phyloP scores from a whole-genome alignment of 2,797 vertebrate species.

The Hippocampus kuda region DNA sequence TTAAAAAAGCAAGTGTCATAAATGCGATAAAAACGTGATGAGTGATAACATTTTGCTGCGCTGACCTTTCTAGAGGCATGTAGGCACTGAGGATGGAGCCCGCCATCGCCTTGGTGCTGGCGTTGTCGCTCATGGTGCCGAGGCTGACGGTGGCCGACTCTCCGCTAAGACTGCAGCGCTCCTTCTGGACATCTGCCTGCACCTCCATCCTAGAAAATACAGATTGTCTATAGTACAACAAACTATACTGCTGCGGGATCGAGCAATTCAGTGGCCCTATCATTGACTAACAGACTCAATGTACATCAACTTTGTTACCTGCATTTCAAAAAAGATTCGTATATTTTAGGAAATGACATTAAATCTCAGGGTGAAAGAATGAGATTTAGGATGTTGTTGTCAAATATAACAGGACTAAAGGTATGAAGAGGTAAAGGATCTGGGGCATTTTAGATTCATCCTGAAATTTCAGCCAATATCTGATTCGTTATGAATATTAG shows the following conservation, averaged over 20 bases:
- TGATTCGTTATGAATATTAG: neutral
- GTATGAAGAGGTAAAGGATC: neutral
- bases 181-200: slow-evolving; percentile 95
- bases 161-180: slow-evolving; percentile 90
- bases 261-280: neutral
- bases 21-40: neutral
- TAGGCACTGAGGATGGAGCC: slow-evolving; percentile 94
- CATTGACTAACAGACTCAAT: neutral
- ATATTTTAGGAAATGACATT: too few species aligned
- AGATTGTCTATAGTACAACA: neutral
- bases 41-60: neutral
- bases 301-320: neutral
- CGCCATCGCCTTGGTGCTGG: slow-evolving; percentile 97
- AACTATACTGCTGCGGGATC: neutral
- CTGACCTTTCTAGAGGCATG: slow-evolving; percentile 89
- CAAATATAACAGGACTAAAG: neutral
- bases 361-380: too few species aligned
- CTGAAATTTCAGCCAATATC: neutral
- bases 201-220: slow-evolving; percentile 81
- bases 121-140: slow-evolving; percentile 91
- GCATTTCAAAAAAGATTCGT: too few species aligned
- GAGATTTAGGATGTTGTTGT: too few species aligned
- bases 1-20: neutral
- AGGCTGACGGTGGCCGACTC: slow-evolving; percentile 94
- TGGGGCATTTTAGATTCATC: neutral